Percentiles rank a stretch among this genome's conserved stretches.
These are phyloP conservation scores for Rhimphoctona megacephalus DNA, from an alignment of 2,888 invertebrate genomes.

Conservation along the genomic window DNA sequence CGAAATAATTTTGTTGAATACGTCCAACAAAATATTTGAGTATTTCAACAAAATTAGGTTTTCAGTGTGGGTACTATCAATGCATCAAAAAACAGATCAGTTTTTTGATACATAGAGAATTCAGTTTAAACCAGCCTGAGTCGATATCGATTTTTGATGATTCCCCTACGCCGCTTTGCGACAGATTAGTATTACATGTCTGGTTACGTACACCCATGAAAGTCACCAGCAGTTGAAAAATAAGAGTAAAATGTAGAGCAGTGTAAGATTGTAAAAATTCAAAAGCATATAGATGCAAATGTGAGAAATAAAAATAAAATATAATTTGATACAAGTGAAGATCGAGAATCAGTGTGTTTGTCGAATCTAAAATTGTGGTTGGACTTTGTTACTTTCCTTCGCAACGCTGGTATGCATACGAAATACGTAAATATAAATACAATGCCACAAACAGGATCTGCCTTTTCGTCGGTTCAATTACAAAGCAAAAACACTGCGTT, in stretches of 20 bases:
- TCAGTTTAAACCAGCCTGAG: background rate
- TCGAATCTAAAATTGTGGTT: slow-evolving; percentile 18
- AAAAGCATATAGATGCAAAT: background rate
- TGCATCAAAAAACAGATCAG: background rate
- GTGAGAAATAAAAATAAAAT: slow-evolving; percentile 39
- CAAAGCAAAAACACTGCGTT: background rate
- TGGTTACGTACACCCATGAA: background rate
- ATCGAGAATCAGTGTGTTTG: slow-evolving; percentile 12
- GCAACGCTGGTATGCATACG: background rate
- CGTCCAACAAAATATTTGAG: too few relatives aligned
- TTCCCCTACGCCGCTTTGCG: background rate
- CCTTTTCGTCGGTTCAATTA: slow-evolving; percentile 63
- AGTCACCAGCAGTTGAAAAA: background rate
- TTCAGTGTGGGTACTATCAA: too few relatives aligned
- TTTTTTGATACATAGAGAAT: background rate
- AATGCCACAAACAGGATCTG: slow-evolving; percentile 60
- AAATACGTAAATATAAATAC: slow-evolving; percentile 18
- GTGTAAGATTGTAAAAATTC: background rate
- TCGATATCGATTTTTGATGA: background rate
- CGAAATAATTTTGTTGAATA: too few relatives aligned
- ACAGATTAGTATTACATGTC: background rate
- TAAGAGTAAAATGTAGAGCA: background rate
- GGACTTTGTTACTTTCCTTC: slow-evolving; percentile 4
- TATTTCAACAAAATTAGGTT: too few relatives aligned
- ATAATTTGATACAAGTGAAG: background rate